Evolutionary conservation across 2,113 vertebrate genomes (phyloP), one percentile per base, ranked within the genome.

Genomic region (Trichechus manatus): DNA sequence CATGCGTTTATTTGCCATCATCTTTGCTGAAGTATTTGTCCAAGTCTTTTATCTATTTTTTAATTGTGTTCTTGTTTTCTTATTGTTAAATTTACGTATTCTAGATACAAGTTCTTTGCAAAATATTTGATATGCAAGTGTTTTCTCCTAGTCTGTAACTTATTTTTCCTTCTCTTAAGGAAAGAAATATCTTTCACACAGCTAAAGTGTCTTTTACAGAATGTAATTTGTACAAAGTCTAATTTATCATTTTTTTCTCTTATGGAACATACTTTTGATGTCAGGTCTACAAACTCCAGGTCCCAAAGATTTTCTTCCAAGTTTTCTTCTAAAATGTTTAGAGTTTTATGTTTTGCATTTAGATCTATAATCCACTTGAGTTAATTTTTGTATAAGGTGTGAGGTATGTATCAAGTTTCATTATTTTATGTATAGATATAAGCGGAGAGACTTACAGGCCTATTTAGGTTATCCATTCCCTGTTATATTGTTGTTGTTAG

Each of bases 41-140:
- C 53, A 86, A 61, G 31, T 64, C 66, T 87, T 87, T 94, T 87
- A 23, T 4, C 23, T 39, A 13, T 87, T 86, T 94, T 96, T 63
- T 23, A 87, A 86, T 6, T 91, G 39, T 25, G 23, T 85, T 85
- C 29, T 84, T 83, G 25, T 88, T 96, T 90, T 39, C n/a, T 74
- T 95, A 70, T 23, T 90, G 33, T n/a, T 81, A 82, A 66, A 39
- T 56, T 39, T 70, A 47, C 44, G 47, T 63, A 66, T 84, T 56
- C 56, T 83, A 42, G 50, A 44, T 66, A 75, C 20, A 80, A 66
- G 33, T 82, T 17, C 22, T 79, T 82, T 84, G 59, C 83, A 64
- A 96, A 87, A 80, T 95, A 92, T 84, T 96, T 92, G 59, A 90
- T 75, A 50, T 91, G 59, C 19, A 88, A 56, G 39, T 70, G 64